Evolutionary conservation across 2,113 vertebrate genomes (phyloP).

Genomic region (Halcyon malimbica): DNA sequence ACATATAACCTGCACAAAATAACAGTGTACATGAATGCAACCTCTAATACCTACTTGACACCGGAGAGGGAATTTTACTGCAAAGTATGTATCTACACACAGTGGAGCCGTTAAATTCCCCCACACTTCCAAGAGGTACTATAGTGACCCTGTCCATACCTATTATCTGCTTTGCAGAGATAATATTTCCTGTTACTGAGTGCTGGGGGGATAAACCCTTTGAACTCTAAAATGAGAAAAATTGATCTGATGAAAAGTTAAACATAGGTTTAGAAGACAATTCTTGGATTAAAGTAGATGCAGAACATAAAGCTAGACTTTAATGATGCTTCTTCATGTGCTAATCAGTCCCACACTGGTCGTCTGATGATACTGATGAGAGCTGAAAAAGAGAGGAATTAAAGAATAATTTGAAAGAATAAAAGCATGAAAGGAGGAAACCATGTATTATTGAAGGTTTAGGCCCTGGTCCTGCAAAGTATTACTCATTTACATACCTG

Average conservation of each 20-base stretch:
- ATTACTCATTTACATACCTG: neutral
- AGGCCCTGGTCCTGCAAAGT: neutral
- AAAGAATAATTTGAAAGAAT: slow-evolving; percentile 2
- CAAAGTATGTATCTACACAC: neutral
- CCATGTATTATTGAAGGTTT: neutral
- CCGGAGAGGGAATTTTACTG: neutral
- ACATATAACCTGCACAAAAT: neutral
- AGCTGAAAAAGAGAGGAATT: neutral
- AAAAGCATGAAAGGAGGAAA: neutral
- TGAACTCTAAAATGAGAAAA: slow-evolving; percentile 28
- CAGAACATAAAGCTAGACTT: slow-evolving; percentile 19
- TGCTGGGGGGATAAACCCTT: neutral
- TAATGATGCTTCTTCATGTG: slow-evolving; percentile 18
- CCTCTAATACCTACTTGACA: neutral
- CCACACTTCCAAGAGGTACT: neutral
- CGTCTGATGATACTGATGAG: neutral
- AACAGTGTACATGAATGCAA: neutral
- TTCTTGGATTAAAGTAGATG: slow-evolving; percentile 16
- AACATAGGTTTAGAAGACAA: neutral
- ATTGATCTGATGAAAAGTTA: slow-evolving; percentile 15
- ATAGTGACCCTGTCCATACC: neutral
- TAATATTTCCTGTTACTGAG: neutral
- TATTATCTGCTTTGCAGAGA: neutral
- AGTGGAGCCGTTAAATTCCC: neutral
- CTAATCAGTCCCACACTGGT: neutral